A percentile compares a stretch with the other conserved stretches of the same genome.
Evolutionary conservation across 1,140 invertebrate genomes (phyloP).

Genomic region (Lucilia sericata): DNA sequence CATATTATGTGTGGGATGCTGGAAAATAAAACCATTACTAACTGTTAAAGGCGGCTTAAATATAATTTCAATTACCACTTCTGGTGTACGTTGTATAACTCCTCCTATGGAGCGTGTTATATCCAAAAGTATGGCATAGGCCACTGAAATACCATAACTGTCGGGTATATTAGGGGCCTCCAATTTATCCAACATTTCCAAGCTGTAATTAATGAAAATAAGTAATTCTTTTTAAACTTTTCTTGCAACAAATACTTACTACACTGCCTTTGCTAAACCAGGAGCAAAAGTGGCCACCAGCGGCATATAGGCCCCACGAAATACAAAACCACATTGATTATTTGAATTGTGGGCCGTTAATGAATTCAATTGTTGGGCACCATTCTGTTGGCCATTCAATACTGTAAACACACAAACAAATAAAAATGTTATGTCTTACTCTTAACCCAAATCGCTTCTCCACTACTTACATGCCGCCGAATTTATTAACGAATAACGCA

Average conservation of each 20-base stretch:
- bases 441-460: neutral
- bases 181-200: slow-evolving; percentile 95
- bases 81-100: slow-evolving; percentile 63
- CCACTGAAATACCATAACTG: slow-evolving; percentile 95
- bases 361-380: slow-evolving; percentile 58
- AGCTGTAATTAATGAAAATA: slow-evolving; percentile 70
- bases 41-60: too few species aligned
- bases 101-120: slow-evolving; percentile 81
- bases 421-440: neutral
- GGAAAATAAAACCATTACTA: neutral
- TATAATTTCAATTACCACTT: slow-evolving; percentile 46
- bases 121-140: slow-evolving; percentile 92
- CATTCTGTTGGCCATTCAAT: slow-evolving; percentile 73
- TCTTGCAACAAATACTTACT: slow-evolving; percentile 76
- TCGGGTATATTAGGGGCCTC: slow-evolving; percentile 94
- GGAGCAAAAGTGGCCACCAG: slow-evolving; percentile 86
- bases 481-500: slow-evolving; percentile 88
- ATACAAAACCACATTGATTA: slow-evolving; percentile 92
- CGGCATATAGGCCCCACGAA: slow-evolving; percentile 91
- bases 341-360: slow-evolving; percentile 60
- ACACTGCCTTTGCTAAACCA: slow-evolving; percentile 86
- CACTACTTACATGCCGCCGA: slow-evolving; percentile 52
- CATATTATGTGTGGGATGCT: slow-evolving; percentile 63
- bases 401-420: slow-evolving; percentile 43
- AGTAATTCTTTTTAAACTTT: neutral